These are phyloP conservation scores for Xylocampa areola DNA, from an alignment of 2,888 invertebrate species.

Conservation along the genomic window DNA sequence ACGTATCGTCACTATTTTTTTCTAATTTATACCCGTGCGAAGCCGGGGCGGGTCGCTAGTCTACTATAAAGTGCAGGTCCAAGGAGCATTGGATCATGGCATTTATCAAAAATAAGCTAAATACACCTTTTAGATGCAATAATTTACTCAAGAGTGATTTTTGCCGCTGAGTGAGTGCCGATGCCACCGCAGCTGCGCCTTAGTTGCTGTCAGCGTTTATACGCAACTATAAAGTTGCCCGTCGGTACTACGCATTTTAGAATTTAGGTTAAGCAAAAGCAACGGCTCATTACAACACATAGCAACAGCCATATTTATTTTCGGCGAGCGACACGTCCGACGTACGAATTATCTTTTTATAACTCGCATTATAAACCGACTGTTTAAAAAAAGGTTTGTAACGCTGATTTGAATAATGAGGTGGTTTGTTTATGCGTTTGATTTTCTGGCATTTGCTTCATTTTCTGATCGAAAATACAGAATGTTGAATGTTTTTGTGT, in stretches of 20 bases:
- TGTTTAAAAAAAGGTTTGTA: conserved; percentile 18
- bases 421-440: neutral
- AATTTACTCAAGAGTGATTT: too few species aligned
- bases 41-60: too few species aligned
- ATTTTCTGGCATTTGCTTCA: neutral
- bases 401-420: neutral
- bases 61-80: too few species aligned
- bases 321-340: conserved; percentile 46
- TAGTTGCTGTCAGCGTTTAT: neutral
- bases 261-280: conserved; percentile 59
- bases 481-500: too few species aligned
- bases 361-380: conserved; percentile 30
- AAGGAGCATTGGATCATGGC: too few species aligned
- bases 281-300: conserved; percentile 52
- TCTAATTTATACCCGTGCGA: too few species aligned
- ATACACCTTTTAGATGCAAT: too few species aligned
- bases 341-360: conserved; percentile 57
- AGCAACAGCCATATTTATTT: conserved; percentile 61
- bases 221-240: conserved; percentile 17
- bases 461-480: too few species aligned
- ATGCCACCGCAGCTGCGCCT: too few species aligned
- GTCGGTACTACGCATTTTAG: conserved; percentile 29
- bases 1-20: too few species aligned
- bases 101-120: too few species aligned
- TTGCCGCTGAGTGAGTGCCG: too few species aligned